phyloP scores from a whole-genome alignment of 2,888 invertebrate genomes.

The Sesia apiformis region DNA sequence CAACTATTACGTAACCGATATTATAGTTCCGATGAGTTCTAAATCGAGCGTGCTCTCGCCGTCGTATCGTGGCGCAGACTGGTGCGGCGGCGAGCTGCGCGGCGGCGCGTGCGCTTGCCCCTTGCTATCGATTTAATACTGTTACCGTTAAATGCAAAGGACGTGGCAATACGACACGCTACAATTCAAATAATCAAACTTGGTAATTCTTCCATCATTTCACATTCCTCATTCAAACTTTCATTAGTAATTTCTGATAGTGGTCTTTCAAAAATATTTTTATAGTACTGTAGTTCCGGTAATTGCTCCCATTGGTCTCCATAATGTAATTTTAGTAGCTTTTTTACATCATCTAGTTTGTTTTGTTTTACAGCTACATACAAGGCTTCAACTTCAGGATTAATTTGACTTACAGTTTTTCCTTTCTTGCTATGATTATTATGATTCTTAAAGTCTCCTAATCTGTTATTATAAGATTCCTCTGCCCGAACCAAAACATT shows the following conservation, averaged over 20 bases:
- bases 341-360: conserved; percentile 9
- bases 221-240: background rate
- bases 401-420: conserved; percentile 9
- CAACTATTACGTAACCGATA: too few species aligned
- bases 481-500: conserved; percentile 10
- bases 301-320: background rate
- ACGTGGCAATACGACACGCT: too few species aligned
- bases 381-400: conserved; percentile 6
- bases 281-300: background rate
- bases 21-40: too few species aligned
- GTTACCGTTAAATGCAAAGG: too few species aligned
- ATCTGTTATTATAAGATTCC: conserved; percentile 7
- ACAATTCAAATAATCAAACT: background rate
- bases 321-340: conserved; percentile 2
- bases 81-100: too few species aligned
- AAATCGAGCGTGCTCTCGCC: too few species aligned
- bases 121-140: too few species aligned
- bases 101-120: too few species aligned
- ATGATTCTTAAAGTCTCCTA: conserved; percentile 6
- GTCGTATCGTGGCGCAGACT: too few species aligned
- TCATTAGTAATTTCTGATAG: background rate
- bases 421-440: conserved; percentile 9
- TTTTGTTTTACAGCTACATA: conserved; percentile 7
- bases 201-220: background rate
- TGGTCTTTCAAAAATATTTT: background rate